A percentile compares a stretch with the other conserved stretches of the same genome.
These are phyloP conservation scores for Halichoerus grypus DNA, from an alignment of 2,113 vertebrate genomes.

Conservation along the genomic window DNA sequence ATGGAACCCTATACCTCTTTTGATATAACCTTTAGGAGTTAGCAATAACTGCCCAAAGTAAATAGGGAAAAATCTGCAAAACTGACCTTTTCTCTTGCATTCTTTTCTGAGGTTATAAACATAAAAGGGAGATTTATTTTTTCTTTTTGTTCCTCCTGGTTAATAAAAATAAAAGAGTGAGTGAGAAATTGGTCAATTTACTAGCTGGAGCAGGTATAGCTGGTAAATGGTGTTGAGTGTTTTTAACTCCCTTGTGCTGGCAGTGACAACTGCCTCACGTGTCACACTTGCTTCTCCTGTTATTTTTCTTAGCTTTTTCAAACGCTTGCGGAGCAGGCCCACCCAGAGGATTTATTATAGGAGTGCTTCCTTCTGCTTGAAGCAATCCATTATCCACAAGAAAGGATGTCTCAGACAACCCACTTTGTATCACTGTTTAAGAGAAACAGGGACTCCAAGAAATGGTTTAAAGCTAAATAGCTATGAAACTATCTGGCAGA, in stretches of 20 bases:
- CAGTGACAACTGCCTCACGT: constrained; percentile 5
- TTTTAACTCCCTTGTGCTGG: constrained; percentile 19
- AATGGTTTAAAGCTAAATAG: constrained; percentile 42
- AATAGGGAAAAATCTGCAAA: constrained; percentile 44
- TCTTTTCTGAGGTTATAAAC: constrained; percentile 24
- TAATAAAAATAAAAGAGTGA: not conserved
- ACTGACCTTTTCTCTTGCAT: not conserved
- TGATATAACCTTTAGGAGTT: not conserved
- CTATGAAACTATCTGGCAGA: not conserved
- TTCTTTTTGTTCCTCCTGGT: not conserved
- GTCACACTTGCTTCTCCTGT: constrained; percentile 48
- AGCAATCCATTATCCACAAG: constrained; percentile 64
- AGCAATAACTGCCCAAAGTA: not conserved
- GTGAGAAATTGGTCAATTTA: constrained; percentile 25
- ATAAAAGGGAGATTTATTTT: not conserved
- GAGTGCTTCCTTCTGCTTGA: constrained; percentile 64
- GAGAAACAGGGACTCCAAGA: constrained; percentile 51
- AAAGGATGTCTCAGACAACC: constrained; percentile 36
- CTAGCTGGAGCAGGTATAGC: not conserved
- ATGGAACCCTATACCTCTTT: not conserved
- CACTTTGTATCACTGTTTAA: constrained; percentile 3
- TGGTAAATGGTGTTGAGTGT: constrained; percentile 32
- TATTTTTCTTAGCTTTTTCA: constrained; percentile 61
- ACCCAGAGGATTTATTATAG: constrained; percentile 32
- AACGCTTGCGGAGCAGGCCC: not conserved